A percentile compares a stretch with the other conserved stretches of the same genome.
Conservation (phyloP, 2,888 invertebrate genomes). For the Tachina grossa region DNA sequence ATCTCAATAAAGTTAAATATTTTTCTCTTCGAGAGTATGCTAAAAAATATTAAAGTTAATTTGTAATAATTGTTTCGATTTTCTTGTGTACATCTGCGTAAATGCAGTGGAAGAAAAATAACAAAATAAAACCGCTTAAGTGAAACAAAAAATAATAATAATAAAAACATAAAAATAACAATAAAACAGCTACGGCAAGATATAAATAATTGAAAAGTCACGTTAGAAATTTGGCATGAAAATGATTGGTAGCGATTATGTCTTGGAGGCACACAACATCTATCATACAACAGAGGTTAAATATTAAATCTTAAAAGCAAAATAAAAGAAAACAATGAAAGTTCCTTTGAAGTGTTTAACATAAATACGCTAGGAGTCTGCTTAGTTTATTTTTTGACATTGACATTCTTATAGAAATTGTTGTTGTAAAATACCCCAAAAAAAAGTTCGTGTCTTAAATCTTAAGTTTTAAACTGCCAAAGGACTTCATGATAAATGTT, state of each 20-base stretch:
- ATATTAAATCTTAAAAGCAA: slow-evolving; percentile 34
- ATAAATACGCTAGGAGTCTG: not conserved
- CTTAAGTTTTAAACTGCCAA: not conserved
- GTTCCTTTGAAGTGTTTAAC: slow-evolving; percentile 30
- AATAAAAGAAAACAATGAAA: slow-evolving; percentile 52
- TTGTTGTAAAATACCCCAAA: not conserved
- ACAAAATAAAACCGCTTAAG: slow-evolving; percentile 65
- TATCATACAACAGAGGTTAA: slow-evolving; percentile 93
- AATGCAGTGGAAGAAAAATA: slow-evolving; percentile 60
- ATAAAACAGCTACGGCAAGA: slow-evolving; percentile 25
- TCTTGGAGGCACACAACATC: slow-evolving; percentile 93
- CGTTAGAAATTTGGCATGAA: slow-evolving; percentile 77
- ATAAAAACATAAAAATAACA: slow-evolving; percentile 25
- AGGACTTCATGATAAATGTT: not conserved
- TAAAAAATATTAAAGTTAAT: slow-evolving; percentile 18
- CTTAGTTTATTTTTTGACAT: slow-evolving; percentile 23
- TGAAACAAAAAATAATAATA: slow-evolving; percentile 50
- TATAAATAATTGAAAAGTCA: slow-evolving; percentile 61
- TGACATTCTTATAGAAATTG: not conserved
- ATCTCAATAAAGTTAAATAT: slow-evolving; percentile 28
- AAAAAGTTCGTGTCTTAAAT: slow-evolving; percentile 23
- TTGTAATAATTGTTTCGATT: slow-evolving; percentile 33
- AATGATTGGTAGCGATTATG: slow-evolving; percentile 93
- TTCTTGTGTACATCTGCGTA: slow-evolving; percentile 57
- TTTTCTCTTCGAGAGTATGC: slow-evolving; percentile 12